Evolutionary conservation across 2,797 vertebrate species (phyloP).

Genomic region (Glossophaga mutica): DNA sequence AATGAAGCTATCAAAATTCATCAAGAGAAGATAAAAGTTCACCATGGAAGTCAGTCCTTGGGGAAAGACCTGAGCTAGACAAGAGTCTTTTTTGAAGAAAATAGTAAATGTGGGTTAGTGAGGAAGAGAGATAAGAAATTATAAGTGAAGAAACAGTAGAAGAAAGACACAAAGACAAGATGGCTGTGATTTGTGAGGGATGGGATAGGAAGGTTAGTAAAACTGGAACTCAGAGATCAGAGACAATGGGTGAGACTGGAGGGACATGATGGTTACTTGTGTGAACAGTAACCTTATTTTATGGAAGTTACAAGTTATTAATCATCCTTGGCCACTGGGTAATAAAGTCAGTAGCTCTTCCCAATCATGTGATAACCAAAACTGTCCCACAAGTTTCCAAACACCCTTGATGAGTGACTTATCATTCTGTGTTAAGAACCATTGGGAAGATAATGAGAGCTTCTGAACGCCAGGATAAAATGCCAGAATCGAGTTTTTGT

Average conservation of each 20-base stretch:
- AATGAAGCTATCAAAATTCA: background rate
- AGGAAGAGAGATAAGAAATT: background rate
- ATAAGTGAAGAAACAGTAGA: background rate
- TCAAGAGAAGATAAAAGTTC: background rate
- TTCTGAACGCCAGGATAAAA: background rate
- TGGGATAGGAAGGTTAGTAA: background rate
- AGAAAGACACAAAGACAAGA: background rate
- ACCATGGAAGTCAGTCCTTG: background rate
- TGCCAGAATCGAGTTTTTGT: background rate
- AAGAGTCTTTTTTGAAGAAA: background rate
- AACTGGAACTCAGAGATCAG: background rate
- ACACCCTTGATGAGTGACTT: background rate
- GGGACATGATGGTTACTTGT: background rate
- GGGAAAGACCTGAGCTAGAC: background rate
- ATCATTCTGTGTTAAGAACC: background rate
- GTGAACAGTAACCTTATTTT: conserved; percentile 23
- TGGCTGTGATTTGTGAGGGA: background rate
- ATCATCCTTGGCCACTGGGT: background rate
- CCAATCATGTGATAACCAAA: conserved; percentile 9
- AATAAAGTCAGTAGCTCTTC: background rate
- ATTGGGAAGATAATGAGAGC: background rate
- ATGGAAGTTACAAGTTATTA: background rate
- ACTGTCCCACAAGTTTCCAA: conserved; percentile 3
- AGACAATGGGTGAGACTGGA: background rate
- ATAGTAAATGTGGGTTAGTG: background rate